Conservation (phyloP, 2,113 vertebrate genomes). For the Australoheros scitulus region DNA sequence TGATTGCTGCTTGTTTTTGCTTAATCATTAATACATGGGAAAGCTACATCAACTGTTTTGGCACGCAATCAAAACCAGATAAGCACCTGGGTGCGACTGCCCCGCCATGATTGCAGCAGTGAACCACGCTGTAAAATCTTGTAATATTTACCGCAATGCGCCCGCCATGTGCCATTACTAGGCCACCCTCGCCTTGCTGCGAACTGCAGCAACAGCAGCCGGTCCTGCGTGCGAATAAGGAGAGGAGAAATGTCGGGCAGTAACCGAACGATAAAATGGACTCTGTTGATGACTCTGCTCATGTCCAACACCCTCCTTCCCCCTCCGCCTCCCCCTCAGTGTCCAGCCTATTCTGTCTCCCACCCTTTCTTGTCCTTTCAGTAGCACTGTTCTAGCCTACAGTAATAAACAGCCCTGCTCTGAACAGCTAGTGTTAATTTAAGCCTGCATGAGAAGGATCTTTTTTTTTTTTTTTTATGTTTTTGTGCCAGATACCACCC, state of each 20-base stretch:
- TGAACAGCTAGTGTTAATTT: slow-evolving; percentile 54
- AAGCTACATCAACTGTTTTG: slow-evolving; percentile 63
- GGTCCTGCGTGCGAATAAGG: slow-evolving; percentile 26
- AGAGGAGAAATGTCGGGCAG: slow-evolving; percentile 51
- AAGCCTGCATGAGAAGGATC: slow-evolving; percentile 41
- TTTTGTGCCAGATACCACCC: slow-evolving; percentile 55
- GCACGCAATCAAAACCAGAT: slow-evolving; percentile 81
- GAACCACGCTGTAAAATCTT: slow-evolving; percentile 59
- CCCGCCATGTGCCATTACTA: slow-evolving; percentile 41
- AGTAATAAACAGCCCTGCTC: slow-evolving; percentile 62
- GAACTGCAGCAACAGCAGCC: slow-evolving; percentile 14
- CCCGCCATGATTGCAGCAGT: slow-evolving; percentile 84
- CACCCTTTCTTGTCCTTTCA: slow-evolving; percentile 67
- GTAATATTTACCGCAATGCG: slow-evolving; percentile 52
- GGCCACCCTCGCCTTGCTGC: slow-evolving; percentile 45
- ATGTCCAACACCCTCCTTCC: slow-evolving; percentile 53
- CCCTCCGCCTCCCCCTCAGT: slow-evolving; percentile 20
- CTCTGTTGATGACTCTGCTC: slow-evolving; percentile 58
- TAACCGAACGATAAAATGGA: slow-evolving; percentile 62
- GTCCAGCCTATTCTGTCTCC: slow-evolving; percentile 64
- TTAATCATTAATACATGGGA: not conserved
- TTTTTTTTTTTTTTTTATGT: slow-evolving; percentile 38
- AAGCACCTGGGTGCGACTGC: slow-evolving; percentile 84
- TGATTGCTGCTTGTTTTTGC: not conserved
- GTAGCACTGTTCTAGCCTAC: slow-evolving; percentile 48